These are phyloP conservation scores for Danaus chrysippus DNA, from an alignment of 2,888 invertebrate species.

Conservation along the genomic window DNA sequence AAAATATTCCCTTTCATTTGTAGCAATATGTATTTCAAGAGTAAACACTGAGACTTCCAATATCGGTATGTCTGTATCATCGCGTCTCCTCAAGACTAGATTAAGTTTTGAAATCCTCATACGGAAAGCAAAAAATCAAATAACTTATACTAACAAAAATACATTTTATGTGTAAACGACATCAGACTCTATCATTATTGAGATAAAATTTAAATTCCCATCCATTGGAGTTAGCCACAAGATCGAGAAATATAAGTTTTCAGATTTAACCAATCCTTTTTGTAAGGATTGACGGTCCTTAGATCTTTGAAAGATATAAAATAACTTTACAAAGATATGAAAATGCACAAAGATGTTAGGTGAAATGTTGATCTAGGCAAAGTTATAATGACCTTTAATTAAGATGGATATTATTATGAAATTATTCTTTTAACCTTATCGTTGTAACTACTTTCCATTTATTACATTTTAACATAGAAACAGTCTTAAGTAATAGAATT, in stretches of 20 bases:
- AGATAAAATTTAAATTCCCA: background rate
- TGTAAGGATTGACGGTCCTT: background rate
- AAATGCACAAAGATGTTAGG: too few relatives aligned
- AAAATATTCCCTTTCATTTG: slow-evolving; percentile 46
- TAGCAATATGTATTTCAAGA: slow-evolving; percentile 45
- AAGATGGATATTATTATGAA: too few relatives aligned
- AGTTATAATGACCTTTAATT: too few relatives aligned
- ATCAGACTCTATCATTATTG: slow-evolving; percentile 7
- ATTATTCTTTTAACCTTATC: too few relatives aligned
- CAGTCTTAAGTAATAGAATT: too few relatives aligned
- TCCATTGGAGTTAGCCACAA: background rate
- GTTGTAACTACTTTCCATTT: too few relatives aligned
- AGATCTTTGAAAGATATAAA: too few relatives aligned
- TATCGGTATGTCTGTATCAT: slow-evolving; percentile 42
- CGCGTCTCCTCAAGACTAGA: slow-evolving; percentile 28
- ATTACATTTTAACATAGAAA: too few relatives aligned
- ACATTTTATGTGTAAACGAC: slow-evolving; percentile 12
- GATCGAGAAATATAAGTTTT: slow-evolving; percentile 3
- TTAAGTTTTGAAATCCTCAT: slow-evolving; percentile 32
- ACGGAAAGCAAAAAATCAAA: slow-evolving; percentile 27
- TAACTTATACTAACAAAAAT: slow-evolving; percentile 23
- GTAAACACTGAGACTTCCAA: slow-evolving; percentile 53
- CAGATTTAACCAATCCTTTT: slow-evolving; percentile 2
- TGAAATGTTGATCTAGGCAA: too few relatives aligned
- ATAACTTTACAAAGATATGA: too few relatives aligned